These are phyloP conservation scores for Agonopterix arenella DNA, from an alignment of 2,888 invertebrate genomes.

Conservation along the genomic window DNA sequence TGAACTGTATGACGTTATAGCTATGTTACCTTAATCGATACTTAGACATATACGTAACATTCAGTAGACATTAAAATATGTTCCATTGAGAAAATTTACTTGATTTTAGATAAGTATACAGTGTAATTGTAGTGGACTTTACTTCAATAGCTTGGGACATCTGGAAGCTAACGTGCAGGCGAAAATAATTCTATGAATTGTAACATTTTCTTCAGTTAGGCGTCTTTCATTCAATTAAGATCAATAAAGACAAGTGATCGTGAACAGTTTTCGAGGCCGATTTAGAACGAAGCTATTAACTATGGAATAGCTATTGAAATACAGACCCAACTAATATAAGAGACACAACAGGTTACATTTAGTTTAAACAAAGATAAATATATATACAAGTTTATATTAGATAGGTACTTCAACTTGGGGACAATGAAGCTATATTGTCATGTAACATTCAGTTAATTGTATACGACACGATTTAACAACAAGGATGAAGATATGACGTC, in stretches of 20 bases:
- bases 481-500: slow-evolving; percentile 65
- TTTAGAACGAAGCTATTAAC: too few relatives aligned
- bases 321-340: slow-evolving; percentile 34
- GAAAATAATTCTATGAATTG: too few relatives aligned
- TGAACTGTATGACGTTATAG: slow-evolving; percentile 49
- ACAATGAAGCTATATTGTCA: slow-evolving; percentile 66
- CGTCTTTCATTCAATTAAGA: too few relatives aligned
- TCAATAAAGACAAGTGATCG: too few relatives aligned
- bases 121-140: slow-evolving; percentile 27
- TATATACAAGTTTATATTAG: slow-evolving; percentile 10
- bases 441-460: slow-evolving; percentile 57
- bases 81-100: slow-evolving; percentile 52
- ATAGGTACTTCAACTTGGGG: slow-evolving; percentile 22
- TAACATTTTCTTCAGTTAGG: too few relatives aligned
- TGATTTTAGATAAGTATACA: slow-evolving; percentile 37
- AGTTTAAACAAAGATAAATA: slow-evolving; percentile 5
- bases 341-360: slow-evolving; percentile 28
- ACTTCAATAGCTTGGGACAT: slow-evolving; percentile 36
- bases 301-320: slow-evolving; percentile 33
- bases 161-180: slow-evolving; percentile 1
- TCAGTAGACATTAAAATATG: slow-evolving; percentile 65
- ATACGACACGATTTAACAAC: slow-evolving; percentile 61
- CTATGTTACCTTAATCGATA: slow-evolving; percentile 54
- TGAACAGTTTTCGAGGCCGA: too few relatives aligned
- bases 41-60: slow-evolving; percentile 74